Evolutionary conservation across 2,797 vertebrate species (phyloP).

Genomic region (Halcyon badia): DNA sequence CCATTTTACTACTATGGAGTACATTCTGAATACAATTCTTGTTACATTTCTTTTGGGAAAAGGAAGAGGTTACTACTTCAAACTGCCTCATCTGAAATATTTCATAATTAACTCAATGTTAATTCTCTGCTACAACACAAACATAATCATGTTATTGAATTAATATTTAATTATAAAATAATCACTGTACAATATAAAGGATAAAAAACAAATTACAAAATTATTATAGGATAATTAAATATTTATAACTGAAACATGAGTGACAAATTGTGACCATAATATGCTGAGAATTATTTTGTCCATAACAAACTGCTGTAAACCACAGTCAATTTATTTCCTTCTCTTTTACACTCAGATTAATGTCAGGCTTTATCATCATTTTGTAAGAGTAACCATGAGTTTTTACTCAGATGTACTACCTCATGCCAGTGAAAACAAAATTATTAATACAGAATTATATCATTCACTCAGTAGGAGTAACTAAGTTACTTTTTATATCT

Average conservation of each 20-base stretch:
- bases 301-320: neutral
- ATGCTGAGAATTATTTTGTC: neutral
- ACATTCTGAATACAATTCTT: neutral
- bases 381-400: neutral
- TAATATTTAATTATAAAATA: conserved; percentile 70
- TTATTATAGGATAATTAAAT: conserved; percentile 47
- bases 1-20: neutral
- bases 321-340: neutral
- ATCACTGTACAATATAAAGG: conserved; percentile 23
- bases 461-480: neutral
- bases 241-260: conserved; percentile 51
- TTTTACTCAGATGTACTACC: neutral
- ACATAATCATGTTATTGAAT: conserved; percentile 53
- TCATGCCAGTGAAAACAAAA: neutral
- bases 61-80: conserved; percentile 23
- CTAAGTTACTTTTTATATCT: neutral
- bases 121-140: conserved; percentile 57
- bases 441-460: neutral
- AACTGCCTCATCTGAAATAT: conserved; percentile 47
- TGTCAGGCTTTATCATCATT: neutral
- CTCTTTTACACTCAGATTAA: neutral
- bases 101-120: conserved; percentile 56
- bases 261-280: conserved; percentile 36
- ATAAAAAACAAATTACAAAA: conserved; percentile 35
- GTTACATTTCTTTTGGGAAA: conserved; percentile 20